A percentile compares a stretch with the other conserved stretches of the same genome.
Conservation (phyloP, 2,113 vertebrate species). For the Anseranas semipalmata region DNA sequence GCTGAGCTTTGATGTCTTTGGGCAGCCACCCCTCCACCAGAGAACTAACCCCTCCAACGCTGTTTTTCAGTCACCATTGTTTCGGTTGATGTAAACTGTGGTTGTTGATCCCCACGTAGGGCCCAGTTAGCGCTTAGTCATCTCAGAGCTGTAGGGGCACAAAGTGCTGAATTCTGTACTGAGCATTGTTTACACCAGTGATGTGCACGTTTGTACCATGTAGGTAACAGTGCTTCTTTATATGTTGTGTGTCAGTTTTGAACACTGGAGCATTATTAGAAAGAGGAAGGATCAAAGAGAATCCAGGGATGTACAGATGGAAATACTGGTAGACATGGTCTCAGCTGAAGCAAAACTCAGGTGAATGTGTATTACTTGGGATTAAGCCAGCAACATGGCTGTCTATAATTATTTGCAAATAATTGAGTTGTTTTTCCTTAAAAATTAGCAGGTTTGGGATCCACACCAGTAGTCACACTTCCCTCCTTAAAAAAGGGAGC, state of each 20-base stretch:
- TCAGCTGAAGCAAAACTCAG: neutral
- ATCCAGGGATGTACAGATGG: neutral
- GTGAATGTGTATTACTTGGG: neutral
- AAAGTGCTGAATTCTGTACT: rapidly evolving
- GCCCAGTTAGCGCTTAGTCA: neutral
- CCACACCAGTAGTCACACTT: neutral
- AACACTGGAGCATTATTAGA: neutral
- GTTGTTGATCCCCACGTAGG: neutral
- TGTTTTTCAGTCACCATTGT: neutral
- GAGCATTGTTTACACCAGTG: neutral
- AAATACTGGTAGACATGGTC: neutral
- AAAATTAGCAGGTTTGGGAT: neutral
- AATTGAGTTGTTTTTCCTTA: neutral
- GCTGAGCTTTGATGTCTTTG: neutral
- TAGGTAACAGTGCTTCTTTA: neutral
- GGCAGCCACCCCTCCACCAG: neutral
- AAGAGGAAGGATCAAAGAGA: neutral
- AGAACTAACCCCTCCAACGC: neutral
- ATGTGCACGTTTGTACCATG: neutral
- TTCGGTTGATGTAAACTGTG: neutral
- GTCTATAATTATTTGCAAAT: neutral
- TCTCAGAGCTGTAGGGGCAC: neutral
- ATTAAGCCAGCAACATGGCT: neutral
- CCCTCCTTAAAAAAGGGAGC: neutral
- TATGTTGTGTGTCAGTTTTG: neutral